Evolutionary conservation across 1,140 invertebrate genomes (phyloP).

Genomic region (Ceratina australensis): DNA sequence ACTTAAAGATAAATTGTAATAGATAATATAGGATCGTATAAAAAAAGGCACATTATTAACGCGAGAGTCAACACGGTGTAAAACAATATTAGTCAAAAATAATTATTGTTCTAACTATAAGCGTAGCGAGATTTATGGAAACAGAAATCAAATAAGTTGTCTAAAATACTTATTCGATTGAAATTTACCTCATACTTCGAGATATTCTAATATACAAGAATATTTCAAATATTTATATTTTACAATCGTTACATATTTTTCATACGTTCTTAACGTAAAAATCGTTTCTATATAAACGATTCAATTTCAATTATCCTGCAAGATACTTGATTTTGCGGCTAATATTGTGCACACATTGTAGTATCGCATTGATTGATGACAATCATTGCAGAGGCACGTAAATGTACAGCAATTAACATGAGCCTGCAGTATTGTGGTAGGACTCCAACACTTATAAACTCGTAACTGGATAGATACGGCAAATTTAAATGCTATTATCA

Average conservation of each 20-base stretch:
- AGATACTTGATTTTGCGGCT: slow-evolving; percentile 10
- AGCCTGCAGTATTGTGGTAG: background rate
- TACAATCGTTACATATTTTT: background rate
- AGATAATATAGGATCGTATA: slow-evolving; percentile 48
- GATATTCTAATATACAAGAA: slow-evolving; percentile 18
- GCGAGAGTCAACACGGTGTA: background rate
- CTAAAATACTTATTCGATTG: background rate
- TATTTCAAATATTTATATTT: slow-evolving; percentile 26
- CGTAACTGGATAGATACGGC: slow-evolving; percentile 4
- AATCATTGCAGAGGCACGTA: slow-evolving; percentile 8
- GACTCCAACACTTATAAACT: slow-evolving; percentile 27
- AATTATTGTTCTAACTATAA: slow-evolving; percentile 19
- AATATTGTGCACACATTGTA: slow-evolving; percentile 2
- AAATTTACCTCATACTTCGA: slow-evolving; percentile 21
- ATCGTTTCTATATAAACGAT: slow-evolving; percentile 16
- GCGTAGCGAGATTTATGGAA: slow-evolving; percentile 1
- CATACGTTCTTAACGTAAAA: background rate
- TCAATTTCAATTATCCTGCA: slow-evolving; percentile 43
- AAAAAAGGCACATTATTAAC: slow-evolving; percentile 3
- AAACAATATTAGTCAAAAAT: slow-evolving; percentile 6
- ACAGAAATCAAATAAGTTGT: slow-evolving; percentile 5
- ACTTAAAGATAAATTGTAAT: slow-evolving; percentile 61
- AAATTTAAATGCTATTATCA: slow-evolving; percentile 35
- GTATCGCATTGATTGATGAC: background rate
- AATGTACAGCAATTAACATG: slow-evolving; percentile 12